Evolutionary conservation across 2,888 invertebrate genomes (phyloP).

Genomic region (Xestia c-nigrum): DNA sequence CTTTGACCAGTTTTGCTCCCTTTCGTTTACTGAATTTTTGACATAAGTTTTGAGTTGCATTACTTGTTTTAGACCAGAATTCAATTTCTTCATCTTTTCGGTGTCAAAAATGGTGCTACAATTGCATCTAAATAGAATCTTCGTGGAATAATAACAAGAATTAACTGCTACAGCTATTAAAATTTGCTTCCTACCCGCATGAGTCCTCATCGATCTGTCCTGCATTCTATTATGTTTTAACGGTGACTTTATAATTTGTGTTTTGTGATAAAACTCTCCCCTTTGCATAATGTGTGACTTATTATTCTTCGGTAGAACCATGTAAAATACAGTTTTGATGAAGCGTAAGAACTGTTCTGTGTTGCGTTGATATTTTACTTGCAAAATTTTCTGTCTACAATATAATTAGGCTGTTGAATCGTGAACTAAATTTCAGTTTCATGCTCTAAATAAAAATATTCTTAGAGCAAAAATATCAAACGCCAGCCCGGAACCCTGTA

Average conservation of each 20-base stretch:
- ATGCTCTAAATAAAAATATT: conserved; percentile 71
- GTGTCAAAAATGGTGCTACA: background rate
- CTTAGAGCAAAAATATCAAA: conserved; percentile 78
- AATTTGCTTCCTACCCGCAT: conserved; percentile 80
- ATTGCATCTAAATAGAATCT: conserved; percentile 12
- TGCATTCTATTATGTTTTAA: conserved; percentile 77
- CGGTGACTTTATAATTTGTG: conserved; percentile 68
- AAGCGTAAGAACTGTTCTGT: conserved; percentile 4
- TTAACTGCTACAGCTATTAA: conserved; percentile 63
- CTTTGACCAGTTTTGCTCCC: background rate
- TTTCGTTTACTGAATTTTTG: background rate
- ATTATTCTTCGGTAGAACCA: conserved; percentile 12
- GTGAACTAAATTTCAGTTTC: conserved; percentile 55
- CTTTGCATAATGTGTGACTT: conserved; percentile 46
- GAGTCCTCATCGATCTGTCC: conserved; percentile 78
- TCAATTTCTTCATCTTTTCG: background rate
- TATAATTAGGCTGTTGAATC: conserved; percentile 45
- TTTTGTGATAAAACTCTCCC: conserved; percentile 66
- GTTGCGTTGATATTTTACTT: conserved; percentile 8
- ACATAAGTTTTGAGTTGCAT: background rate
- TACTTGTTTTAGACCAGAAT: background rate
- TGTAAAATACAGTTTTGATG: conserved; percentile 25
- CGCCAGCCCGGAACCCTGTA: conserved; percentile 76
- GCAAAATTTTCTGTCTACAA: conserved; percentile 22
- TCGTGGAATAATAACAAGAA: conserved; percentile 40